These are phyloP conservation scores for Bilobella aurantiaca DNA, from an alignment of 1,140 invertebrate species.

Conservation along the genomic window DNA sequence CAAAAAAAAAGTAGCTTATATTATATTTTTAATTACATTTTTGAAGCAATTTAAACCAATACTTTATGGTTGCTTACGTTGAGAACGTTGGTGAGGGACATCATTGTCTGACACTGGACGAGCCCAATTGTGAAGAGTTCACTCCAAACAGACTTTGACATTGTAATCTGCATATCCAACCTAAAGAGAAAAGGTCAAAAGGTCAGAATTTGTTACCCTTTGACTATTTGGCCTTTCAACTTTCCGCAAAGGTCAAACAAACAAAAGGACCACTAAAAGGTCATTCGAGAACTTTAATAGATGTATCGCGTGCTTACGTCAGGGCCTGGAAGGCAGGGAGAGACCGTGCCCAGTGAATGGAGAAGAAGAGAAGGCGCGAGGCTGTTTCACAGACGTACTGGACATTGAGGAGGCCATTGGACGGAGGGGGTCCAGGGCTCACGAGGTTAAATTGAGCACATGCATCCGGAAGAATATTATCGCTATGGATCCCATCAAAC, in stretches of 20 bases:
- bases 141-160: constrained; percentile 69
- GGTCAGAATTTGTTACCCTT: neutral
- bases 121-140: constrained; percentile 85
- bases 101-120: constrained; percentile 69
- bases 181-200: constrained; percentile 44
- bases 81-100: constrained; percentile 71
- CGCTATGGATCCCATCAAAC: constrained; percentile 25
- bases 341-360: constrained; percentile 76
- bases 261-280: no score
- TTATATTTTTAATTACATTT: no score
- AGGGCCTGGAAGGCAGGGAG: constrained; percentile 70
- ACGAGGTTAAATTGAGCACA: constrained; percentile 67
- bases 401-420: constrained; percentile 20
- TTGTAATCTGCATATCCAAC: constrained; percentile 65
- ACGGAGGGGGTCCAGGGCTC: constrained; percentile 64
- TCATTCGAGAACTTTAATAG: no score
- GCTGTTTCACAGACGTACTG: constrained; percentile 72
- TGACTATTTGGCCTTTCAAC: no score
- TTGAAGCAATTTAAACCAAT: no score
- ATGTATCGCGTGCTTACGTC: constrained; percentile 44
- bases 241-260: no score
- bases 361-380: constrained; percentile 73
- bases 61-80: no score
- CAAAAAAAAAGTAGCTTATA: no score
- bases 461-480: constrained; percentile 47